phyloP scores from a whole-genome alignment of 2,888 invertebrate species.

The Thysanoteuthis rhombus region DNA sequence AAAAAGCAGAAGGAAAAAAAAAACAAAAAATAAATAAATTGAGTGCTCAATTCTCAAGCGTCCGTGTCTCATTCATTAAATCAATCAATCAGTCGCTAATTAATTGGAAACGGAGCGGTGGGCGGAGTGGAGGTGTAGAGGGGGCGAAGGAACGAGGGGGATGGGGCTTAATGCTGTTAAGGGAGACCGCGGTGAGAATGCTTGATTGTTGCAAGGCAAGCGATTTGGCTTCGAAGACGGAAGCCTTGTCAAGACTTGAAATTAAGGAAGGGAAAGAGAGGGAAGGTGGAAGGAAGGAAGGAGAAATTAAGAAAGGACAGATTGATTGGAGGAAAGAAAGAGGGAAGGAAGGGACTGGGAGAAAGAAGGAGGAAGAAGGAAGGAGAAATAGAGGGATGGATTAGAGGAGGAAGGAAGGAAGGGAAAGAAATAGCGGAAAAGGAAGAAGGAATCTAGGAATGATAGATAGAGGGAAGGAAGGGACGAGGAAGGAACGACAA shows the following conservation, averaged over 20 bases:
- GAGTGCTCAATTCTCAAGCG: not conserved
- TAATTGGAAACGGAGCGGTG: not conserved
- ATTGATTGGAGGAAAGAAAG: not conserved
- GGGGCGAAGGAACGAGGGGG: too few species aligned
- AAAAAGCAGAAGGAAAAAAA: too few species aligned
- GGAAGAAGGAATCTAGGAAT: too few species aligned
- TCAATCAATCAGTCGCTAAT: not conserved
- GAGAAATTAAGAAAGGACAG: not conserved
- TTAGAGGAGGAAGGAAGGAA: not conserved
- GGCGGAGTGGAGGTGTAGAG: not conserved
- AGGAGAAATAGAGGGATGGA: not conserved
- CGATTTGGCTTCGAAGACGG: too few species aligned
- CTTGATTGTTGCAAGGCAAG: not conserved
- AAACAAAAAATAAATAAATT: too few species aligned
- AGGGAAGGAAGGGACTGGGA: not conserved
- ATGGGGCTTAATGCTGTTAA: not conserved
- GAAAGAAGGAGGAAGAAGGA: not conserved
- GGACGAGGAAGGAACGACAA: not conserved
- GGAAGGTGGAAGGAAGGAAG: not conserved
- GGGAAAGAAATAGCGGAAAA: too few species aligned
- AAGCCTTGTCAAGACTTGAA: too few species aligned
- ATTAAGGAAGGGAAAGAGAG: not conserved
- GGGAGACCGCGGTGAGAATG: not conserved
- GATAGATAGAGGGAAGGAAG: not conserved
- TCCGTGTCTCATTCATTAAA: not conserved